A percentile compares a stretch with the other conserved stretches of the same genome.
phyloP scores from a whole-genome alignment of 2,888 invertebrate genomes.

The Neelides folsomi region DNA sequence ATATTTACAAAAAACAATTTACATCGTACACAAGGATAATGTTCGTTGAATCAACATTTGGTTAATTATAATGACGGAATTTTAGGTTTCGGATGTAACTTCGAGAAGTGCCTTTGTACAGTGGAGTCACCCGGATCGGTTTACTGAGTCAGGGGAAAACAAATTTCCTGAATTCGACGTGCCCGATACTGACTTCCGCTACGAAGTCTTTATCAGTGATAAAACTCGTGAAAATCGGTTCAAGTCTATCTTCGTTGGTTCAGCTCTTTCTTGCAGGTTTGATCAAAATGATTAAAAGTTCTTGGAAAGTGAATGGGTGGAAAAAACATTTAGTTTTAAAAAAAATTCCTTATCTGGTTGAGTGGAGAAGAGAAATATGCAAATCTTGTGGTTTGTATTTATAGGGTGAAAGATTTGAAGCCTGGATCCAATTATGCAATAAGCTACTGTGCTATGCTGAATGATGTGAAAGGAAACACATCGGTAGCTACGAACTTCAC shows the following conservation, averaged over 20 bases:
- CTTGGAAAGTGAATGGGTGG: not conserved
- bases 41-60: too few species aligned
- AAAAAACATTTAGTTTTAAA: not conserved
- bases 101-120: constrained; percentile 72
- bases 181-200: constrained; percentile 54
- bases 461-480: constrained; percentile 58
- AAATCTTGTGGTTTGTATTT: constrained; percentile 5
- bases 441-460: constrained; percentile 61
- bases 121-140: constrained; percentile 55
- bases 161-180: constrained; percentile 44
- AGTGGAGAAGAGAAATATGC: not conserved
- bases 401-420: constrained; percentile 60
- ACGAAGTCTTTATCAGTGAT: constrained; percentile 68
- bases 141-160: constrained; percentile 42
- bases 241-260: constrained; percentile 68
- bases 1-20: too few species aligned
- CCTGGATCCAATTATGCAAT: constrained; percentile 80
- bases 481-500: constrained; percentile 66
- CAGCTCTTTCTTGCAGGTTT: constrained; percentile 55
- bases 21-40: too few species aligned
- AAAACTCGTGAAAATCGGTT: constrained; percentile 66
- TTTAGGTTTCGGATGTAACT: constrained; percentile 66
- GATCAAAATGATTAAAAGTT: not conserved
- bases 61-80: constrained; percentile 6
- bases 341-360: not conserved